Evolutionary conservation across 2,113 vertebrate species (phyloP).

Genomic region (Odobenus rosmarus): DNA sequence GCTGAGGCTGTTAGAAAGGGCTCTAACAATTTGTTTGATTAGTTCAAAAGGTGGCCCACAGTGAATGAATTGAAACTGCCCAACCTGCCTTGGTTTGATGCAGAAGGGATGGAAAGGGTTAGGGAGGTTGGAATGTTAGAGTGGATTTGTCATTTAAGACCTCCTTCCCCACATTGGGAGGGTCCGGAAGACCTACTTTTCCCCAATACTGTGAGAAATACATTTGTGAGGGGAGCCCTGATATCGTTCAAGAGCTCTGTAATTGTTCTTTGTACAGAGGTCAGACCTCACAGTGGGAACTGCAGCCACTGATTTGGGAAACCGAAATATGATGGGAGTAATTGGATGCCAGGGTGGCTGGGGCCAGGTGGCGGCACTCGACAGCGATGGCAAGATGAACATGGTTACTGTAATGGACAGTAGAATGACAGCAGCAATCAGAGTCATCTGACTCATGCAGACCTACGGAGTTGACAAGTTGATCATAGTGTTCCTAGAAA

Average conservation of each 20-base stretch:
- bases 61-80: not conserved
- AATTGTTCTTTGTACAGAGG: not conserved
- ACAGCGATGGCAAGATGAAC: not conserved
- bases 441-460: not conserved
- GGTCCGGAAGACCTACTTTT: not conserved
- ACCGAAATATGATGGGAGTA: not conserved
- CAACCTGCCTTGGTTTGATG: not conserved
- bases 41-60: not conserved
- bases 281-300: not conserved
- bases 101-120: not conserved
- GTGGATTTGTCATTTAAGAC: not conserved
- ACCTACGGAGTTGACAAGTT: not conserved
- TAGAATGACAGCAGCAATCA: not conserved
- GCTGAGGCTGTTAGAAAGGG: not conserved
- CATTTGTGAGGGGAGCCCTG: not conserved
- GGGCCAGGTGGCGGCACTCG: not conserved
- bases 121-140: not conserved
- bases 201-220: not conserved
- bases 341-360: not conserved
- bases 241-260: not conserved
- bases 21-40: not conserved
- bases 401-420: not conserved
- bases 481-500: not conserved
- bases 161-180: not conserved
- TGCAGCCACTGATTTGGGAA: not conserved